Conservation (phyloP, 2,888 invertebrate genomes). For the Conomelus anceps region DNA sequence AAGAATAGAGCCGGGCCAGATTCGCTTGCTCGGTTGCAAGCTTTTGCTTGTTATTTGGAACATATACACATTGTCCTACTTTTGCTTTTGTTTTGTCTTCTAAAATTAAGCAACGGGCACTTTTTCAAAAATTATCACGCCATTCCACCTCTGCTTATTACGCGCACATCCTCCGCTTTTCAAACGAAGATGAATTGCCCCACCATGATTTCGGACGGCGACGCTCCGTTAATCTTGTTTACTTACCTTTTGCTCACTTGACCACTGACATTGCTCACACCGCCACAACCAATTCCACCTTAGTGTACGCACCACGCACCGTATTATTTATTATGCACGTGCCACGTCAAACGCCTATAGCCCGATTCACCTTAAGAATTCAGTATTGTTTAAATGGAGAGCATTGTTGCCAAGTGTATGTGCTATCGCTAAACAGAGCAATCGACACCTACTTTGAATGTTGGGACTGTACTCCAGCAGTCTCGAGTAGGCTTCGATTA, state of each 20-base stretch:
- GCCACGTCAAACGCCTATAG: too few relatives aligned
- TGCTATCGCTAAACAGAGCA: too few relatives aligned
- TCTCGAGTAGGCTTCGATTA: too few relatives aligned
- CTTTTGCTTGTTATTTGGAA: background rate
- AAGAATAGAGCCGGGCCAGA: background rate
- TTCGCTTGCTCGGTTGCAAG: background rate
- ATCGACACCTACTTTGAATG: too few relatives aligned
- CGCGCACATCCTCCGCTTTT: background rate
- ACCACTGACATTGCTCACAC: background rate
- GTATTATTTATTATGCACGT: too few relatives aligned
- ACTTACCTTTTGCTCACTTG: background rate
- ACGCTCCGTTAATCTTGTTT: background rate
- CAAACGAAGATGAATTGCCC: background rate
- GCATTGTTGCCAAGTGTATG: too few relatives aligned
- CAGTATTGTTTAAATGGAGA: too few relatives aligned
- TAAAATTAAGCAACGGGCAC: background rate
- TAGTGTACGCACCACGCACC: background rate
- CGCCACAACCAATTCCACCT: background rate
- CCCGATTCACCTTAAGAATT: too few relatives aligned
- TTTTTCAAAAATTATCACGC: background rate
- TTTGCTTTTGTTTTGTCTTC: background rate
- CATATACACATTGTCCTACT: background rate
- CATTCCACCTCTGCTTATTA: background rate
- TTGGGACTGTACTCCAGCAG: too few relatives aligned
- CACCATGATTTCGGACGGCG: background rate